Evolutionary conservation across 1,140 invertebrate genomes (phyloP), one percentile per base, ranked within the genome.

Genomic region (Nebria ingens): DNA sequence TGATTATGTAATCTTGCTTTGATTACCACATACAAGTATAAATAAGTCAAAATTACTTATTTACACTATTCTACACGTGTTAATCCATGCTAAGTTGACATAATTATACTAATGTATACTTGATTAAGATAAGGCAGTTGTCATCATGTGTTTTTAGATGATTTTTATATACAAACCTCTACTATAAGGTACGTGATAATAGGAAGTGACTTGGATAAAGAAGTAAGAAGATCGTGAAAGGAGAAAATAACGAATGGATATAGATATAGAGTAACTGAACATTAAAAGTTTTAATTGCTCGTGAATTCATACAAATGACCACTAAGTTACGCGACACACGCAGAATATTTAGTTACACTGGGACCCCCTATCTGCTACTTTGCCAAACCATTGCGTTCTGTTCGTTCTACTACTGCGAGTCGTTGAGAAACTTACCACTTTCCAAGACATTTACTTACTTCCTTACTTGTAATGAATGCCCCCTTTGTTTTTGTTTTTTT

Each of bases 221-320:
- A 34, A n/a, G n/a, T 6, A 34, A 34, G n/a, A 34, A 34, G n/a
- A n/a, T n/a, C 9, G 17, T 45, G 4, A 17, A 45, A 45, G 40
- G 9, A 17, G 40, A 6, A 17, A 3, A 45, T 9, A 17, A 45
- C 15, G 40, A 17, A n/a, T 34, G n/a, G 40, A 45, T 9, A 11
- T 9, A 17, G 40, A 45, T 45, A 11, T 45, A 45, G 6, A 45
- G 40, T 12, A 9, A 17, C 9, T 12, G 40, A 17, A 45, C 40
- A 45, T 45, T 45, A 12, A 45, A 45, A 45, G 6, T 45, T 45
- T 45, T 45, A 45, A 45, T 45, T 45, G 40, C 9, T 17, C 40
- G 40, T 45, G 40, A 45, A 45, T 45, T 45, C 40, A 45, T 17
- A 17, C 40, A 45, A 45, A 45, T 45, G 40, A 45, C 40, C 40